These are phyloP conservation scores for Meteorus cinctellus DNA, from an alignment of 2,888 invertebrate genomes.

Conservation along the genomic window DNA sequence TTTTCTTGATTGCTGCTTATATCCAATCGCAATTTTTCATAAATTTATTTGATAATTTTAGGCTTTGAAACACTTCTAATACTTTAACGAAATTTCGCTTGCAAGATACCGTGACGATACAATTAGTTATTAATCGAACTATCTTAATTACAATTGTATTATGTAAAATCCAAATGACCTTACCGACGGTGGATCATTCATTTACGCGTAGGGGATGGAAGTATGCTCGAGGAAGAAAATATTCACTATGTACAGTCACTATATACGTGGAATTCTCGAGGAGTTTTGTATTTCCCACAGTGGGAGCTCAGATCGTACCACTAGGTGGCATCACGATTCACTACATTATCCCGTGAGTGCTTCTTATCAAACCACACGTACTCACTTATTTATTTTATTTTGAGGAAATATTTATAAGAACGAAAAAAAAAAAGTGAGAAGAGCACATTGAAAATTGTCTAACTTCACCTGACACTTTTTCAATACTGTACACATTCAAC, in stretches of 20 bases:
- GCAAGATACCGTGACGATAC: not conserved
- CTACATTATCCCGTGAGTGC: conserved; percentile 33
- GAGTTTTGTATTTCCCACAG: conserved; percentile 43
- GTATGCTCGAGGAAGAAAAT: conserved; percentile 29
- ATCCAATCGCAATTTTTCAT: no score
- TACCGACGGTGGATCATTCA: conserved; percentile 50
- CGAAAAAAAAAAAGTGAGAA: not conserved
- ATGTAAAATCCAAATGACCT: conserved; percentile 22
- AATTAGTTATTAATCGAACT: not conserved
- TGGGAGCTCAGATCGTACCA: conserved; percentile 54
- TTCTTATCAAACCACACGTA: conserved; percentile 35
- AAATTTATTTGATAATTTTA: no score
- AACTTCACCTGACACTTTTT: not conserved
- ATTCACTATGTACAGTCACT: conserved; percentile 21
- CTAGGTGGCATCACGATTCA: conserved; percentile 56
- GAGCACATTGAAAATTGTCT: no score
- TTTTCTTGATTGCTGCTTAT: no score
- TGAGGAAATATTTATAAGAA: not conserved
- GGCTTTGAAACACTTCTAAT: no score
- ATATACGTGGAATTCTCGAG: conserved; percentile 55
- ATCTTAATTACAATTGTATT: not conserved
- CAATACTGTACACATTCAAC: not conserved
- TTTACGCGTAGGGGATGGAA: conserved; percentile 24
- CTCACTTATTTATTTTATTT: not conserved
- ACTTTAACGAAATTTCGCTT: not conserved